These are phyloP conservation scores for Lordiphosa collinella DNA, from an alignment of 1,140 invertebrate genomes.

Conservation along the genomic window DNA sequence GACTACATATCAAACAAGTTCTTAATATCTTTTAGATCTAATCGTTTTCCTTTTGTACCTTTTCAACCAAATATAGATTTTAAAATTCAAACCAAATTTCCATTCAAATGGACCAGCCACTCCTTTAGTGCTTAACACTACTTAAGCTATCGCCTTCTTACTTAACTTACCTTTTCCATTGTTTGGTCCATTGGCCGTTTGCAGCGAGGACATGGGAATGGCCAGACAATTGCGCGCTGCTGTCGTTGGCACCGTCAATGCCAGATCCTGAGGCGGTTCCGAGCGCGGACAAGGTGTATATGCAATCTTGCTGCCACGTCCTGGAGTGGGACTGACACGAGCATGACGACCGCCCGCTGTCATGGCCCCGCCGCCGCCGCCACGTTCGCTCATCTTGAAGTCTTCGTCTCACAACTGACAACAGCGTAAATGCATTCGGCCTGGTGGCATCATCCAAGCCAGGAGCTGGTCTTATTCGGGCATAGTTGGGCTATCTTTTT, in stretches of 20 bases:
- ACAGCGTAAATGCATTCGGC: conserved; percentile 31
- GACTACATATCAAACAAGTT: too few species aligned
- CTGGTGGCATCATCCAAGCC: conserved; percentile 4
- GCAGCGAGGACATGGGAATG: conserved; percentile 70
- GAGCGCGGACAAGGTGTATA: conserved; percentile 82
- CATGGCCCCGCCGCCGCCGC: conserved; percentile 36
- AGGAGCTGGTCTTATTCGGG: conserved; percentile 10
- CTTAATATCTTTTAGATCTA: too few species aligned
- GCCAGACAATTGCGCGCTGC: conserved; percentile 60
- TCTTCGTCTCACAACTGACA: background rate
- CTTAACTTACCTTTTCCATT: conserved; percentile 57
- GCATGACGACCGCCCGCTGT: conserved; percentile 60
- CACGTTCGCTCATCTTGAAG: conserved; percentile 56
- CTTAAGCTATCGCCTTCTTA: background rate
- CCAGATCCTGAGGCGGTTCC: conserved; percentile 80
- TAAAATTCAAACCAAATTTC: too few species aligned
- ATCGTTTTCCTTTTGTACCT: too few species aligned
- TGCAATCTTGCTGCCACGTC: conserved; percentile 80
- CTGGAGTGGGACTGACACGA: conserved; percentile 80
- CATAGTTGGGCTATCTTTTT: conserved; percentile 21
- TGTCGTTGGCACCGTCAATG: conserved; percentile 29
- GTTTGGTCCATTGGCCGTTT: conserved; percentile 70
- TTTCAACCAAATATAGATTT: too few species aligned
- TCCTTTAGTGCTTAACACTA: too few species aligned
- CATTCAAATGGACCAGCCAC: too few species aligned